phyloP scores from a whole-genome alignment of 2,888 invertebrate species.

The Eledone cirrhosa region DNA sequence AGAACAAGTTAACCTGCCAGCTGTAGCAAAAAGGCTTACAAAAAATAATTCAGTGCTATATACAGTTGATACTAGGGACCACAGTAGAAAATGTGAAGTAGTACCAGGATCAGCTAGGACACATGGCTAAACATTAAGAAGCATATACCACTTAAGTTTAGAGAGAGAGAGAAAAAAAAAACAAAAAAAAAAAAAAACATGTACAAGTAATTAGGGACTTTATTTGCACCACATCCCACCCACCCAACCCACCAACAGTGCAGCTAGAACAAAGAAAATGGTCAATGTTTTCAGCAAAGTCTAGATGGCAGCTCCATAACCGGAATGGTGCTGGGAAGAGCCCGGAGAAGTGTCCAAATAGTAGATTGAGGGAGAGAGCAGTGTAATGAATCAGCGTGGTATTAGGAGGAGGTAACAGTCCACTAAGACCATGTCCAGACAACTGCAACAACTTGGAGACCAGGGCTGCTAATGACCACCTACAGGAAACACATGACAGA shows the following conservation, averaged over 20 bases:
- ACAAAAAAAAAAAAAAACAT: not conserved
- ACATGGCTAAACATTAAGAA: no score
- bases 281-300: constrained; percentile 1
- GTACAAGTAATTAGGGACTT: no score
- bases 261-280: constrained; percentile 25
- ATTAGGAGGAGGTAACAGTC: no score
- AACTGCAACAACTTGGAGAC: no score
- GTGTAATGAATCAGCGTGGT: constrained; percentile 33
- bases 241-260: not conserved
- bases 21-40: no score
- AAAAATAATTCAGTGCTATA: no score
- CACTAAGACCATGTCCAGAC: no score
- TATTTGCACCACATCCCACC: no score
- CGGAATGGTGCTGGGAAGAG: constrained; percentile 59
- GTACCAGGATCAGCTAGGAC: no score
- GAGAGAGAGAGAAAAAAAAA: not conserved
- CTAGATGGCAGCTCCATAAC: constrained; percentile 39
- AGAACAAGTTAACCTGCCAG: no score
- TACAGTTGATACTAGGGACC: not conserved
- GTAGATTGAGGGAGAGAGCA: constrained; percentile 43
- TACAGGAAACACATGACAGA: no score
- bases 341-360: constrained; percentile 56
- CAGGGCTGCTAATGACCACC: no score
- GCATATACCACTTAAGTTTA: constrained; percentile 6
- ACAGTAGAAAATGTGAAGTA: not conserved